These are phyloP conservation scores for Motacilla tschutschensis DNA, from an alignment of 2,113 vertebrate genomes.

Conservation along the genomic window DNA sequence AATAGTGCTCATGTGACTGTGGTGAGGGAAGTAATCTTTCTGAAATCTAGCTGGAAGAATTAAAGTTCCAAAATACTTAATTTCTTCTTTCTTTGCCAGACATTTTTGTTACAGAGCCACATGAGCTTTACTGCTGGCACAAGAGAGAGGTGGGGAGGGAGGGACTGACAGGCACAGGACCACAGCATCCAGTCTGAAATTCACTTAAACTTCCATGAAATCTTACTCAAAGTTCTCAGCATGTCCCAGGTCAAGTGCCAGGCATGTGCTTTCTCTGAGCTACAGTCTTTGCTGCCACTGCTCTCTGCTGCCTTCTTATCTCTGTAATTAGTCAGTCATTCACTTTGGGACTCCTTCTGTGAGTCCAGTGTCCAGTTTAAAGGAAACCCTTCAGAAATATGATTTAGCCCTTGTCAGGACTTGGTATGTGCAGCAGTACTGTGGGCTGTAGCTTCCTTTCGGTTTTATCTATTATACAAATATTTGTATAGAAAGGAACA, in stretches of 20 bases:
- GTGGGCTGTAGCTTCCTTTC: background rate
- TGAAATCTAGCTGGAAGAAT: background rate
- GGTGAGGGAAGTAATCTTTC: background rate
- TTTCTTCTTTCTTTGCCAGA: background rate
- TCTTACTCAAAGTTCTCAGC: background rate
- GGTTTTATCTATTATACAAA: background rate
- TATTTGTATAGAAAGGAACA: background rate
- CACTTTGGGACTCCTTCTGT: background rate
- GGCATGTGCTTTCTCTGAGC: background rate
- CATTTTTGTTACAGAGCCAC: background rate
- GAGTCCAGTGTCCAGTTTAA: background rate
- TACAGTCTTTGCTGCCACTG: background rate
- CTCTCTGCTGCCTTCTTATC: background rate
- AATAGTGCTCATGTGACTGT: background rate
- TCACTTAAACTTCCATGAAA: background rate
- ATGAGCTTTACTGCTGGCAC: background rate
- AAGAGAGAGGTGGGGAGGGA: background rate
- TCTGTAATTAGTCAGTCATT: background rate
- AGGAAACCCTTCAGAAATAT: background rate
- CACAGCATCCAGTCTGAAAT: background rate
- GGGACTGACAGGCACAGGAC: background rate
- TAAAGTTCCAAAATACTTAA: background rate
- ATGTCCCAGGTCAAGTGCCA: background rate
- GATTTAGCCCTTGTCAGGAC: background rate
- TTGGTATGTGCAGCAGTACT: background rate